A percentile compares a stretch with the other conserved stretches of the same genome.
Evolutionary conservation across 2,797 vertebrate genomes (phyloP).

Genomic region (Catostomus latipinnis): DNA sequence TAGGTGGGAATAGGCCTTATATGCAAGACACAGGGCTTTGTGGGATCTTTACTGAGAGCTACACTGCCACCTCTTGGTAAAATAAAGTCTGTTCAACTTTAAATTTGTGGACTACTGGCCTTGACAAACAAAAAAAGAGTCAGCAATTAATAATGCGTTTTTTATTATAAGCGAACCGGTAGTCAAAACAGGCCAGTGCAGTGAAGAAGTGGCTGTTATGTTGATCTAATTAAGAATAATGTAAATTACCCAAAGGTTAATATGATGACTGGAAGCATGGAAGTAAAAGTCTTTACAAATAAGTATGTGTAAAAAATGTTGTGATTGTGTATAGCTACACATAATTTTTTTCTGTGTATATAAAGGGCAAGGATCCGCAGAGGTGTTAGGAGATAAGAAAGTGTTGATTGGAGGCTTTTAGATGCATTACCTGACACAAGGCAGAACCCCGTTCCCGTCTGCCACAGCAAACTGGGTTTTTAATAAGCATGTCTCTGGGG

Average conservation of each 20-base stretch:
- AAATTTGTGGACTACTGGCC: slow-evolving; percentile 4
- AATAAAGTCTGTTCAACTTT: slow-evolving; percentile 14
- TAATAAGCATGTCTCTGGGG: slow-evolving; percentile 22
- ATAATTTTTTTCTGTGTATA: background rate
- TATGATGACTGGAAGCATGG: slow-evolving; percentile 10
- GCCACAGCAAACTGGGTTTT: slow-evolving; percentile 59
- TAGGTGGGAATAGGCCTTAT: no score
- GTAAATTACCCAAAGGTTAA: background rate
- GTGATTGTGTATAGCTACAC: background rate
- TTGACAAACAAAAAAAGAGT: slow-evolving; percentile 6
- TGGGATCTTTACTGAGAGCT: slow-evolving; percentile 48
- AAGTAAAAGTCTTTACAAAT: background rate
- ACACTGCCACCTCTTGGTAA: slow-evolving; percentile 77
- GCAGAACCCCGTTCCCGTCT: slow-evolving; percentile 39
- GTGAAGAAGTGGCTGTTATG: no score
- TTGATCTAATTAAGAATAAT: background rate
- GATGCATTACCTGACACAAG: slow-evolving; percentile 35
- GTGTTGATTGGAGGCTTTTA: slow-evolving; percentile 35
- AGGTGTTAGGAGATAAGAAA: no score
- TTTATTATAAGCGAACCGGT: slow-evolving; percentile 4
- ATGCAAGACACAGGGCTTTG: no score
- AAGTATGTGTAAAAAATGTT: background rate
- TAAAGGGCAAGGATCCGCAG: background rate
- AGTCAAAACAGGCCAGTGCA: slow-evolving; percentile 13
- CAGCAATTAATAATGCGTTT: slow-evolving; percentile 24